Percentiles rank a stretch among this genome's conserved stretches.
Evolutionary conservation across 1,140 invertebrate genomes (phyloP).

Genomic region (Drosophila ananassae): DNA sequence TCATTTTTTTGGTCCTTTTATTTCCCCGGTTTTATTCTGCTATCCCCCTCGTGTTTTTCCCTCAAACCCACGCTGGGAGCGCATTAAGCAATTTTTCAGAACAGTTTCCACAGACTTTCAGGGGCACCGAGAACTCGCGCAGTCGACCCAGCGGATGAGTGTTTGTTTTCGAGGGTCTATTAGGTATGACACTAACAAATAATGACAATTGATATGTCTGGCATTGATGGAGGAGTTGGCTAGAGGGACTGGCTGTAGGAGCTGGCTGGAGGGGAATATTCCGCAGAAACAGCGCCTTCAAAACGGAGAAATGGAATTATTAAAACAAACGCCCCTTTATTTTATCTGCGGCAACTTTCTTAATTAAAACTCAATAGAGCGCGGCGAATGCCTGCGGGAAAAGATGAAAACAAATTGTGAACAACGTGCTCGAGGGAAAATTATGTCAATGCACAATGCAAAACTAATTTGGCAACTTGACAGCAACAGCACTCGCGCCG

Average conservation of each 20-base stretch:
- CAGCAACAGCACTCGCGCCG: conserved; percentile 14
- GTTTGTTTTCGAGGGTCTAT: conserved; percentile 44
- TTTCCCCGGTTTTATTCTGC: conserved; percentile 16
- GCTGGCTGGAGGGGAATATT: not conserved
- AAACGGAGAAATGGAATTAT: conserved; percentile 62
- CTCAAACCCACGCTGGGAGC: conserved; percentile 11
- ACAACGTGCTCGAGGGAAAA: conserved; percentile 40
- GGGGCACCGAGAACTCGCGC: conserved; percentile 31
- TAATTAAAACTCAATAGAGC: conserved; percentile 76
- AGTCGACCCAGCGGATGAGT: conserved; percentile 3
- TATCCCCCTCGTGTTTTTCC: not conserved
- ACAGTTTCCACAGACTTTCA: conserved; percentile 63
- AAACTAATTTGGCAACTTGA: conserved; percentile 53
- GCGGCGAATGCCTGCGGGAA: conserved; percentile 51
- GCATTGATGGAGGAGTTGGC: conserved; percentile 46
- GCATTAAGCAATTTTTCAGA: conserved; percentile 65
- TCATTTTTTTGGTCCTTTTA: conserved; percentile 26
- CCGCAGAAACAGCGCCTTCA: not conserved
- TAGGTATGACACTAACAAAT: conserved; percentile 58
- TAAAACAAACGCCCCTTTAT: conserved; percentile 29
- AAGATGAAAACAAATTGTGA: conserved; percentile 54
- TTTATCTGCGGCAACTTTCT: conserved; percentile 64
- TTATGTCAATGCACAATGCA: conserved; percentile 62
- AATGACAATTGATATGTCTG: conserved; percentile 70
- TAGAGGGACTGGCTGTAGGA: too few species aligned